Percentiles rank a stretch among this genome's conserved stretches.
phyloP scores from a whole-genome alignment of 2,888 invertebrate genomes.

The Limenitis camilla region DNA sequence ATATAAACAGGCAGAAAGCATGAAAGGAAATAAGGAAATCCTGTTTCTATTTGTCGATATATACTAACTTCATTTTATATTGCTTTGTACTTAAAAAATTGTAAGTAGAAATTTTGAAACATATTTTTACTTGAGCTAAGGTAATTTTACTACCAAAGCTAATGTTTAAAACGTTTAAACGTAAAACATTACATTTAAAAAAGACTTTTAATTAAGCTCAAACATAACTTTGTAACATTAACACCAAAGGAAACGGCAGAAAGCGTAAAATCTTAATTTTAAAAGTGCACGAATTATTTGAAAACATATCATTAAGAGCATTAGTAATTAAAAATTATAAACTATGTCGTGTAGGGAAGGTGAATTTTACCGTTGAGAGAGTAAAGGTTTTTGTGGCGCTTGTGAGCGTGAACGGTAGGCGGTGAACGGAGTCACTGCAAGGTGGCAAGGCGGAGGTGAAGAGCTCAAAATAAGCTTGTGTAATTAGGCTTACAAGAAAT shows the following conservation, averaged over 20 bases:
- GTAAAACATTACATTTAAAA: too few species aligned
- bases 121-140: too few species aligned
- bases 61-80: too few species aligned
- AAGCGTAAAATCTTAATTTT: constrained; percentile 1
- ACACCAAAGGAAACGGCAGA: neutral
- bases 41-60: too few species aligned
- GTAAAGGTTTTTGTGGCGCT: constrained; percentile 42
- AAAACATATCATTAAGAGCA: constrained; percentile 6
- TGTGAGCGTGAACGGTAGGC: constrained; percentile 29
- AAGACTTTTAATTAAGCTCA: too few species aligned
- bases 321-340: constrained; percentile 10
- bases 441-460: constrained; percentile 9
- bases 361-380: constrained; percentile 50
- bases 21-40: too few species aligned
- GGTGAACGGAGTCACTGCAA: neutral
- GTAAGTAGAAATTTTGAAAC: too few species aligned
- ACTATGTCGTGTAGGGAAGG: neutral
- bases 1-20: too few species aligned
- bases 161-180: too few species aligned
- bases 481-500: constrained; percentile 67
- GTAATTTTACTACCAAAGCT: too few species aligned
- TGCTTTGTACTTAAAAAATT: too few species aligned
- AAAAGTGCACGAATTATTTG: constrained; percentile 1
- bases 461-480: constrained; percentile 33
- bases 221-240: neutral